Evolutionary conservation across 2,113 vertebrate species (phyloP).

Genomic region (Pogona vitticeps): DNA sequence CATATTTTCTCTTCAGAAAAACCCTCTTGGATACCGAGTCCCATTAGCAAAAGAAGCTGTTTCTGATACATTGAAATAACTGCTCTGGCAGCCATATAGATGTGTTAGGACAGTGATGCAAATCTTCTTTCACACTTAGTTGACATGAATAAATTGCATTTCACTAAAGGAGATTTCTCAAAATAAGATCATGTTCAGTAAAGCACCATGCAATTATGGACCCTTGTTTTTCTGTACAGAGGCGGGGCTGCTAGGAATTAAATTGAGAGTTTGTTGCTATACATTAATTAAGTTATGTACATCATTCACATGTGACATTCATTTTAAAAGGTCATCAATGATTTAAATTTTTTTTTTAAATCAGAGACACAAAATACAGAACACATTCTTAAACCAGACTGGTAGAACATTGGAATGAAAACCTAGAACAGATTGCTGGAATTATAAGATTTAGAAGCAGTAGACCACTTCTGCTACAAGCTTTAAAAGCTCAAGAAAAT

Average conservation of each 20-base stretch:
- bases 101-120: slow-evolving; percentile 30
- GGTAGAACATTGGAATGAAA: neutral
- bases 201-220: slow-evolving; percentile 56
- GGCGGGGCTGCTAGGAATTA: slow-evolving; percentile 39
- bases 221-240: neutral
- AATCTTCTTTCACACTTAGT: slow-evolving; percentile 52
- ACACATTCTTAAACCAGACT: neutral
- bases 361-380: neutral
- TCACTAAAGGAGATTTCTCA: slow-evolving; percentile 48
- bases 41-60: neutral
- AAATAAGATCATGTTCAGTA: slow-evolving; percentile 43
- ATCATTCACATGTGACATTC: neutral
- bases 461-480: neutral
- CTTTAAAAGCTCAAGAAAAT: neutral
- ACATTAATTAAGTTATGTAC: neutral
- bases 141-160: slow-evolving; percentile 45
- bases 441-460: neutral
- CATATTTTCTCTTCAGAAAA: neutral
- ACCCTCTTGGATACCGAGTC: neutral
- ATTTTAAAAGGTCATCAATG: neutral
- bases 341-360: neutral
- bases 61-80: neutral
- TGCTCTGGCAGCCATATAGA: neutral
- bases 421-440: neutral
- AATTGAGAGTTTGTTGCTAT: slow-evolving; percentile 31